These are phyloP conservation scores for Lucilia sericata DNA, from an alignment of 1,140 invertebrate genomes.

Conservation along the genomic window DNA sequence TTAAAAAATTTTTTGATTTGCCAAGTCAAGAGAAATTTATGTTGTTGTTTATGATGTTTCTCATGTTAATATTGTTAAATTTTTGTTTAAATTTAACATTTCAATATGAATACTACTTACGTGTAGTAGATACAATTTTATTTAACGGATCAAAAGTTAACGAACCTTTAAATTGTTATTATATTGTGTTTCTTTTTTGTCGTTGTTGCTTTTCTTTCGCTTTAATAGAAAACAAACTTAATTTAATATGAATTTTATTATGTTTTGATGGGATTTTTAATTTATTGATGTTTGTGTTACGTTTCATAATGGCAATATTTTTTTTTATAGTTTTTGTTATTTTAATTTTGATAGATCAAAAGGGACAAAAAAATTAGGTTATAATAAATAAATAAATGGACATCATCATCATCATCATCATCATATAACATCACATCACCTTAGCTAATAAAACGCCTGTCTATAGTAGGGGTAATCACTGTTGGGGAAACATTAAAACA, in stretches of 20 bases:
- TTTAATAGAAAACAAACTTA: conserved; percentile 18
- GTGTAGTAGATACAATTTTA: background rate
- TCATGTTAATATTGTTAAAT: background rate
- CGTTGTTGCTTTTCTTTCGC: background rate
- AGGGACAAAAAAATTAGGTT: background rate
- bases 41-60: background rate
- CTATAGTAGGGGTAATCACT: background rate
- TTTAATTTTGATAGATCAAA: conserved; percentile 3
- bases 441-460: background rate
- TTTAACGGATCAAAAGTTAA: conserved; percentile 15
- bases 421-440: background rate
- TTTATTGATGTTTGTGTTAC: background rate
- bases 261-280: conserved; percentile 14
- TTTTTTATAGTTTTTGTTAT: background rate
- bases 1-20: background rate
- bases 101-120: no score
- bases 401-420: background rate
- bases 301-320: background rate
- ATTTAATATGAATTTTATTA: conserved; percentile 8
- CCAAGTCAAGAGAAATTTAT: no score
- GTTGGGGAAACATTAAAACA: background rate
- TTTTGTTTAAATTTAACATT: no score
- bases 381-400: background rate
- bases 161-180: conserved; percentile 20
- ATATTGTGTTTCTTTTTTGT: background rate